These are phyloP conservation scores for Lasioglossum calceatum DNA, from an alignment of 2,888 invertebrate genomes.

Conservation along the genomic window DNA sequence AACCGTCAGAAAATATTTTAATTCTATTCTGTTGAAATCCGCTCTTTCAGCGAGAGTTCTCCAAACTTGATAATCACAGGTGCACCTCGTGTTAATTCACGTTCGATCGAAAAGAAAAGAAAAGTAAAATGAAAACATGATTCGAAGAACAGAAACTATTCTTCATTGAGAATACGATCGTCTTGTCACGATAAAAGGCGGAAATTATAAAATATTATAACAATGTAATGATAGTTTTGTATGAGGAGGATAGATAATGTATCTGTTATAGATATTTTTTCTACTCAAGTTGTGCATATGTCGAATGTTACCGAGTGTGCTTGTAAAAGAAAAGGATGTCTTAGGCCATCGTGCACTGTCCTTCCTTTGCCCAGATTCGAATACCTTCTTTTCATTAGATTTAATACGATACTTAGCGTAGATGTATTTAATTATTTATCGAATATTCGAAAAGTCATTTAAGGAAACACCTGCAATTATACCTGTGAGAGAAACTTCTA, in stretches of 20 bases:
- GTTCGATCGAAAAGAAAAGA: slow-evolving; percentile 39
- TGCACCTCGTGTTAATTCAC: slow-evolving; percentile 46
- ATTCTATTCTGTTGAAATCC: slow-evolving; percentile 49
- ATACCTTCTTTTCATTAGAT: slow-evolving; percentile 38
- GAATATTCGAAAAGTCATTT: slow-evolving; percentile 43
- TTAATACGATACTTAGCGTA: slow-evolving; percentile 41
- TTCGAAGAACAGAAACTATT: slow-evolving; percentile 32
- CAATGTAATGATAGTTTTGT: slow-evolving; percentile 78
- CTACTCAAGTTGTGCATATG: slow-evolving; percentile 78
- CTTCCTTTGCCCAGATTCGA: slow-evolving; percentile 66
- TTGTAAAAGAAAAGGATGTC: slow-evolving; percentile 73
- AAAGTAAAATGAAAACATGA: slow-evolving; percentile 9
- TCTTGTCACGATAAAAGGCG: slow-evolving; percentile 59
- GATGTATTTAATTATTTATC: slow-evolving; percentile 20
- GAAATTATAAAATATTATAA: slow-evolving; percentile 73
- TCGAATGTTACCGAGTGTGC: slow-evolving; percentile 76
- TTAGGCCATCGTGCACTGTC: slow-evolving; percentile 74
- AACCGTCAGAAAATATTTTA: slow-evolving; percentile 56
- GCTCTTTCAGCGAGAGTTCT: slow-evolving; percentile 42
- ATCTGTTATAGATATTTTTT: slow-evolving; percentile 81
- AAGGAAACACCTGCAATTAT: slow-evolving; percentile 6
- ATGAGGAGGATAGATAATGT: slow-evolving; percentile 76
- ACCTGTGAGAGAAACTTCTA: slow-evolving; percentile 1
- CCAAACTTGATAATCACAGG: slow-evolving; percentile 48
- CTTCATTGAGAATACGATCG: slow-evolving; percentile 55